Base-by-base conservation (phyloP, 2,797 vertebrate genomes). In the Pelodytes ibericus region DNA sequence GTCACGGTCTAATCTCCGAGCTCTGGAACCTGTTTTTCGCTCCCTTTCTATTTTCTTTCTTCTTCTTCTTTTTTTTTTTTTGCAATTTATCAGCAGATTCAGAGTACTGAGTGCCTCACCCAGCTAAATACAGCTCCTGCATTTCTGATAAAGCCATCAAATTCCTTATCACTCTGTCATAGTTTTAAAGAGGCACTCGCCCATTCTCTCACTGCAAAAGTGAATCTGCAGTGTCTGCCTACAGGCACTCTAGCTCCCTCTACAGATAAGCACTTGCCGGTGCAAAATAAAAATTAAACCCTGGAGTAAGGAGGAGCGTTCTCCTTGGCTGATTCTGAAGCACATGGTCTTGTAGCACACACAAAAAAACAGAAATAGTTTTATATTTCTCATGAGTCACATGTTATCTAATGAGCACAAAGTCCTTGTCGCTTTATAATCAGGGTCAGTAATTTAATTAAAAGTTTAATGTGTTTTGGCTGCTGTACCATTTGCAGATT, bases 141-240 rank as follows among this genome's bases (percentile, higher is more conserved):
- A 96, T 98, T 98, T 97, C 94, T 97, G 97, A 99, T 98, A 98
- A 98, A 98, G 95, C 93, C 95, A 96, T 96, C 95, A 97, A 96
- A 98, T 98, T 97, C 95, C 95, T 98, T 98, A 97, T 98, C 96
- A 90, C 65, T 75, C 90, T 91, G 92, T 90, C 91, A 92, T 83
- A 89, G 91, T 91, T 95, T 96, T 96, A 95, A 95, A 96, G 94
- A 91, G 93, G 94, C 93, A 95, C 90, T 83, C 76, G 22, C n/a
- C 9, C n/a, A 41, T 71, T 22, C 51, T 66, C 41, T 20, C 39
- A 20, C 26, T 47, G 27, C 29, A 2, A 25, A 24, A n/a, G 53
- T 16, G 33, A 16, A 74, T 33, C 11, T 33, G n/a, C n/a, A 20
- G 20, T 15, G 27, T 25, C 16, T 11, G 9, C 4, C 16, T 6